phyloP scores from a whole-genome alignment of 2,888 invertebrate species.

The Scaptodrosophila latifasciaeformis region DNA sequence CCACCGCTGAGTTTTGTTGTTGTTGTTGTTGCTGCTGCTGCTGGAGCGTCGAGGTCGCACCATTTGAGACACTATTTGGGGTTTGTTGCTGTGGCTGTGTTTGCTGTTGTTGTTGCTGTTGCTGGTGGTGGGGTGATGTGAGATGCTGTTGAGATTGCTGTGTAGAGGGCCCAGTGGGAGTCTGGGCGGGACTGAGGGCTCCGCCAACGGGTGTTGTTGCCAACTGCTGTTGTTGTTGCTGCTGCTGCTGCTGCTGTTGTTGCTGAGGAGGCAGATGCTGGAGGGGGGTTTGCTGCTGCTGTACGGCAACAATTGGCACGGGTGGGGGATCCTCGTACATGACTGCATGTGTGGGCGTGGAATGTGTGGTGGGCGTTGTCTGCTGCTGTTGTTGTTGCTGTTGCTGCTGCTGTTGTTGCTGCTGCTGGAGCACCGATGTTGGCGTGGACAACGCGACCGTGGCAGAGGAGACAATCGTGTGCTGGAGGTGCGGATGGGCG shows the following conservation, averaged over 20 bases:
- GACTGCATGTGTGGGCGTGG: conserved; percentile 77
- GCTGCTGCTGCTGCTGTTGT: conserved; percentile 65
- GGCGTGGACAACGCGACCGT: conserved; percentile 53
- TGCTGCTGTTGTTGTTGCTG: conserved; percentile 67
- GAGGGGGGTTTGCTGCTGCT: conserved; percentile 63
- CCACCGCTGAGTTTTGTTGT: conserved; percentile 74
- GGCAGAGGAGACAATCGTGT: conserved; percentile 49
- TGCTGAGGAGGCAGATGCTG: conserved; percentile 61
- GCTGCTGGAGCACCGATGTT: conserved; percentile 53
- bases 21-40: conserved; percentile 51
- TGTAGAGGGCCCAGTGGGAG: conserved; percentile 62
- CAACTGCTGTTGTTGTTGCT: too few species aligned
- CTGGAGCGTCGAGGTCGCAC: conserved; percentile 64
- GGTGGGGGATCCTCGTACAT: conserved; percentile 77
- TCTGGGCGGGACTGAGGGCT: conserved; percentile 70
- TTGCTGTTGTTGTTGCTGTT: conserved; percentile 47
- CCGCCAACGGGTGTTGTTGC: conserved; percentile 68
- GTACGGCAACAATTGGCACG: conserved; percentile 71
- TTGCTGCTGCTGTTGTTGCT: conserved; percentile 43
- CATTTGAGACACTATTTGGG: conserved; percentile 70
- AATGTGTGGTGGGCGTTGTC: conserved; percentile 77
- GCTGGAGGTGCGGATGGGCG: conserved; percentile 71
- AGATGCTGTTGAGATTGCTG: conserved; percentile 65
- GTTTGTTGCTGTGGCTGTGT: conserved; percentile 49
- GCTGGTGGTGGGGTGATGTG: conserved; percentile 68